Conservation (phyloP, 2,797 vertebrate species). For the Liparis tanakae region DNA sequence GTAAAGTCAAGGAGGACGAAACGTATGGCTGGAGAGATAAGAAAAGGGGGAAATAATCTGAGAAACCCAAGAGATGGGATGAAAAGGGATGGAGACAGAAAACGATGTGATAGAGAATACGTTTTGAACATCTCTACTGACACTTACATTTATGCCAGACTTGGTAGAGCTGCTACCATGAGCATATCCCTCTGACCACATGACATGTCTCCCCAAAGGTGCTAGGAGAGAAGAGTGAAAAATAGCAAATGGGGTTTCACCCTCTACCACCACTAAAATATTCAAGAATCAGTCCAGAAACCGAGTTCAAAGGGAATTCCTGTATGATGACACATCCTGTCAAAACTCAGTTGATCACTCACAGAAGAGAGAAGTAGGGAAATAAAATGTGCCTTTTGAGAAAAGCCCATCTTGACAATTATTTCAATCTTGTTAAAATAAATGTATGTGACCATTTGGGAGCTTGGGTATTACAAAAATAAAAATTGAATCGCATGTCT, state of each 20-base stretch:
- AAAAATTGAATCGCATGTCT: conserved; percentile 10
- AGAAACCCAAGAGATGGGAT: conserved; percentile 11
- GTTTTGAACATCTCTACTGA: conserved; percentile 66
- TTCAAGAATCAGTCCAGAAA: conserved; percentile 52
- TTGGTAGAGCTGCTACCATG: conserved; percentile 44
- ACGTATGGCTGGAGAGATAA: neutral
- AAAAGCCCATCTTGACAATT: neutral
- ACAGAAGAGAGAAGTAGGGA: conserved; percentile 24
- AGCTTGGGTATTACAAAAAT: neutral
- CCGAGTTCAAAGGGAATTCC: conserved; percentile 64
- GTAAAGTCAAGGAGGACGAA: neutral
- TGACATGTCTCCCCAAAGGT: conserved; percentile 67
- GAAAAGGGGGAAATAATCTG: conserved; percentile 6
- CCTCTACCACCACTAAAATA: conserved; percentile 54
- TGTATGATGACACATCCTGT: conserved; percentile 46
- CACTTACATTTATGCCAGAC: conserved; percentile 73
- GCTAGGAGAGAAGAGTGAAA: conserved; percentile 44
- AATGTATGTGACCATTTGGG: neutral
- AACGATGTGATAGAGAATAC: conserved; percentile 23
- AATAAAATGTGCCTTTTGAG: conserved; percentile 24
- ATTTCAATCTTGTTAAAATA: conserved; percentile 3
- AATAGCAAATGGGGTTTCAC: conserved; percentile 65
- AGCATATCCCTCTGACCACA: conserved; percentile 66
- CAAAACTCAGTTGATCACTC: conserved; percentile 39
- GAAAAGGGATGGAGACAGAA: conserved; percentile 24